Conservation (phyloP, 2,888 invertebrate genomes). For the Stenchaetothrips biformis region DNA sequence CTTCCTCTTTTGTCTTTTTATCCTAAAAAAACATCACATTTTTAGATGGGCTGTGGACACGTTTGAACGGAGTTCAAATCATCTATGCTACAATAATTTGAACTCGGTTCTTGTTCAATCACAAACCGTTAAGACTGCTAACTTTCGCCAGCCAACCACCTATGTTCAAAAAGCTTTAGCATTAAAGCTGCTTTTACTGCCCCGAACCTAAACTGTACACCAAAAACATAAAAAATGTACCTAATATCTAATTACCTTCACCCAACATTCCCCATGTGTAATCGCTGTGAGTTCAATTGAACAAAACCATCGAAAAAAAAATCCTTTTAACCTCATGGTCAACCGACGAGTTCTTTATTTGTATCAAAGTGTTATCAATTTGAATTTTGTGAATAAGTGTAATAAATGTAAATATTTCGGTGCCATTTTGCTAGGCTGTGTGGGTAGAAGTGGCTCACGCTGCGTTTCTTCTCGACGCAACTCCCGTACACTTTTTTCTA, state of each 20-base stretch:
- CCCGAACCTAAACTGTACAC: background rate
- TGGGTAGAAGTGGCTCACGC: background rate
- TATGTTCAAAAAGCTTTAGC: background rate
- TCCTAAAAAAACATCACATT: background rate
- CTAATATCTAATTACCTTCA: background rate
- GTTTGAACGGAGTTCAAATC: background rate
- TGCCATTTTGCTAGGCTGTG: background rate
- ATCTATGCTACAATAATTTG: background rate
- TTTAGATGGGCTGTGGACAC: background rate
- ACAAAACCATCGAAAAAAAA: background rate
- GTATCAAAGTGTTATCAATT: background rate
- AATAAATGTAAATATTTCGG: background rate
- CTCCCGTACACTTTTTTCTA: background rate
- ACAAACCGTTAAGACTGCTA: background rate
- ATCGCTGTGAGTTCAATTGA: background rate
- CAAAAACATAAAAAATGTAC: background rate
- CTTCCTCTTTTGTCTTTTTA: no score
- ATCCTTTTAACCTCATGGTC: background rate
- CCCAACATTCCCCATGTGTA: background rate
- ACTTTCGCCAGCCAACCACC: background rate
- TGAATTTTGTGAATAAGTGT: background rate
- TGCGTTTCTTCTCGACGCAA: background rate
- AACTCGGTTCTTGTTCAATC: background rate
- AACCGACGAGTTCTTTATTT: background rate
- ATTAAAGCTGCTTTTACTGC: background rate